Conservation (phyloP, 1,140 invertebrate genomes). For the Eufriesea mexicana region DNA sequence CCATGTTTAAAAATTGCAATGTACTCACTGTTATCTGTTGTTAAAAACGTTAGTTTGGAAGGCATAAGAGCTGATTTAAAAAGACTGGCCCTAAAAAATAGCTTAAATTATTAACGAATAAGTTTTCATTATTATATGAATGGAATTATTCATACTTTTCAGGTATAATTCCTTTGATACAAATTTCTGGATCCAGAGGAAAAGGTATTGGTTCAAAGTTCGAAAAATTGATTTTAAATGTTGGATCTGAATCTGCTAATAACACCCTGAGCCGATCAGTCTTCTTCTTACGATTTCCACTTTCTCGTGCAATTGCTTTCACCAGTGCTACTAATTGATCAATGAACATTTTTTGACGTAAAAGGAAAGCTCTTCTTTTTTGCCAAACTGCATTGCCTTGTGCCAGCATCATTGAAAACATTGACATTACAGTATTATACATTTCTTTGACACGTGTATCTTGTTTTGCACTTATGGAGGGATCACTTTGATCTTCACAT, state of each 20-base stretch:
- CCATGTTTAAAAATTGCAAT: slow-evolving; percentile 99
- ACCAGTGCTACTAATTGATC: slow-evolving; percentile 95
- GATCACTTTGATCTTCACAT: slow-evolving; percentile 91
- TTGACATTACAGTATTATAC: slow-evolving; percentile 94
- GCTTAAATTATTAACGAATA: slow-evolving; percentile 25
- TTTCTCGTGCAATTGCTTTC: slow-evolving; percentile 94
- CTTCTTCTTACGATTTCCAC: slow-evolving; percentile 95
- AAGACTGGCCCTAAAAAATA: slow-evolving; percentile 87
- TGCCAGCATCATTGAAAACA: slow-evolving; percentile 89
- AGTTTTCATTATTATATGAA: slow-evolving; percentile 24
- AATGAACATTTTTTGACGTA: slow-evolving; percentile 94
- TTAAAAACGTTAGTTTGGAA: slow-evolving; percentile 96
- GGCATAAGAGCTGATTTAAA: slow-evolving; percentile 99
- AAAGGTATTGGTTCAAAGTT: slow-evolving; percentile 96
- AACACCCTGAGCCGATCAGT: slow-evolving; percentile 93
- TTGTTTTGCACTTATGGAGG: slow-evolving; percentile 86
- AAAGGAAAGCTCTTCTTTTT: slow-evolving; percentile 87
- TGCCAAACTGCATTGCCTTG: slow-evolving; percentile 87
- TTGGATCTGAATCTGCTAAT: slow-evolving; percentile 89
- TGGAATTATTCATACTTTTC: slow-evolving; percentile 83
- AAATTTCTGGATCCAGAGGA: slow-evolving; percentile 95
- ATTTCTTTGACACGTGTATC: slow-evolving; percentile 90
- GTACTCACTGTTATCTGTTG: slow-evolving; percentile 92
- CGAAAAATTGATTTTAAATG: slow-evolving; percentile 94
- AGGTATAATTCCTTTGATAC: slow-evolving; percentile 94